Evolutionary conservation across 2,797 vertebrate genomes (phyloP).

Genomic region (Anguilla obscura): DNA sequence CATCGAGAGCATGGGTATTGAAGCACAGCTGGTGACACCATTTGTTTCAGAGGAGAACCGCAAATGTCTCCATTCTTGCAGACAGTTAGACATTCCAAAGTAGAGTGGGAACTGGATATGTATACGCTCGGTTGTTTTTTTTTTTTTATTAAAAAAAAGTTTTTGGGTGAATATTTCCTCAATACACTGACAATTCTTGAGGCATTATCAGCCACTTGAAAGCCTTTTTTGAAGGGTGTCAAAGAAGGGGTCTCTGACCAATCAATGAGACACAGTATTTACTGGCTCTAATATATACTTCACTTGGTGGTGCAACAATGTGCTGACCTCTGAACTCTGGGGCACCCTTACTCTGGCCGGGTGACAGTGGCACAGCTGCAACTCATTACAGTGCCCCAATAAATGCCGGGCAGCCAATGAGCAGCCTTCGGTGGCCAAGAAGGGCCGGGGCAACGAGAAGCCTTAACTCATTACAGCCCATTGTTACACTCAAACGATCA

Average conservation of each 20-base stretch:
- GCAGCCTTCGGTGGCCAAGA: slow-evolving; percentile 65
- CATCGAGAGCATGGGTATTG: too few species aligned
- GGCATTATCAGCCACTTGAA: slow-evolving; percentile 69
- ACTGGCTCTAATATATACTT: slow-evolving; percentile 78
- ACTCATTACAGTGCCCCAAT: slow-evolving; percentile 81
- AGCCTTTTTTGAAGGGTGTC: slow-evolving; percentile 69
- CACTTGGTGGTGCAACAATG: slow-evolving; percentile 77
- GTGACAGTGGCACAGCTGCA: slow-evolving; percentile 85
- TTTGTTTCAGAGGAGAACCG: too few species aligned
- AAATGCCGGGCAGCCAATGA: slow-evolving; percentile 73
- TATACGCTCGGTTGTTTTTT: too few species aligned
- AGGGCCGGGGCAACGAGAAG: slow-evolving; percentile 71
- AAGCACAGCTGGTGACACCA: too few species aligned
- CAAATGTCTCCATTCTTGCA: too few species aligned
- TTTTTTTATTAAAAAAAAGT: too few species aligned
- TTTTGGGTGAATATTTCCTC: too few species aligned
- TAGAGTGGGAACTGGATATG: too few species aligned
- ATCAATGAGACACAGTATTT: slow-evolving; percentile 75
- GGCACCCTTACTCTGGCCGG: slow-evolving; percentile 77
- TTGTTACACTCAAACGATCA: slow-evolving; percentile 74
- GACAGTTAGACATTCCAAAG: too few species aligned
- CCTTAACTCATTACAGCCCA: slow-evolving; percentile 79
- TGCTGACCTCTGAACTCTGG: slow-evolving; percentile 80
- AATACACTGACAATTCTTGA: too few species aligned
- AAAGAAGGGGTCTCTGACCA: slow-evolving; percentile 63